These are phyloP conservation scores for Syngnathus floridae DNA, from an alignment of 2,113 vertebrate species.

Conservation along the genomic window DNA sequence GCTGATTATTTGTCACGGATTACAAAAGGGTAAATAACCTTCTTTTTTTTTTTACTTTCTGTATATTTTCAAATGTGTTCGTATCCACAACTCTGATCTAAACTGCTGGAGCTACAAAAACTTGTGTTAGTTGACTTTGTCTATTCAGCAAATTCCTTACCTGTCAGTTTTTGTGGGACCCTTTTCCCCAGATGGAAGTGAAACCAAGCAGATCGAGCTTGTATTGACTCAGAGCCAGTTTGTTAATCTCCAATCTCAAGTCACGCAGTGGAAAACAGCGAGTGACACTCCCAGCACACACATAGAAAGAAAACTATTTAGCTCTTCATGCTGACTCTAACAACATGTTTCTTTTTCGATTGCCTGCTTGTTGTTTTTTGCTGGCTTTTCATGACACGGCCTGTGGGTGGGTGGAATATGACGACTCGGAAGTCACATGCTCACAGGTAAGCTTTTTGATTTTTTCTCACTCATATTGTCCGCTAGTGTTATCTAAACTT, in stretches of 20 bases:
- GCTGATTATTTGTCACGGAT: background rate
- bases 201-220: background rate
- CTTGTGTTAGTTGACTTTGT: background rate
- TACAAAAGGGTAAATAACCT: background rate
- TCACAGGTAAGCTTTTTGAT: constrained; percentile 40
- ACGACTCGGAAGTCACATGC: constrained; percentile 32
- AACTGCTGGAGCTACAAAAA: background rate
- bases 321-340: background rate
- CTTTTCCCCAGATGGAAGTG: background rate
- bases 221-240: background rate
- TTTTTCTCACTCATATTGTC: background rate
- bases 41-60: background rate
- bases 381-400: constrained; percentile 6
- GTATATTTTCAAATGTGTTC: background rate
- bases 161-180: background rate
- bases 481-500: background rate
- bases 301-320: constrained; percentile 6
- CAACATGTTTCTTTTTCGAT: constrained; percentile 39
- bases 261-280: constrained; percentile 5
- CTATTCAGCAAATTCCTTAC: background rate
- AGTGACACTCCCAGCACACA: background rate
- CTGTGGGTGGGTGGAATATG: constrained; percentile 23
- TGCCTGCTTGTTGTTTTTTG: constrained; percentile 25
- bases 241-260: constrained; percentile 7
- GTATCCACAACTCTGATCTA: background rate